Evolutionary conservation across 2,888 invertebrate genomes (phyloP), one percentile per base, ranked within the genome.

Genomic region (Coecobrya sp.): DNA sequence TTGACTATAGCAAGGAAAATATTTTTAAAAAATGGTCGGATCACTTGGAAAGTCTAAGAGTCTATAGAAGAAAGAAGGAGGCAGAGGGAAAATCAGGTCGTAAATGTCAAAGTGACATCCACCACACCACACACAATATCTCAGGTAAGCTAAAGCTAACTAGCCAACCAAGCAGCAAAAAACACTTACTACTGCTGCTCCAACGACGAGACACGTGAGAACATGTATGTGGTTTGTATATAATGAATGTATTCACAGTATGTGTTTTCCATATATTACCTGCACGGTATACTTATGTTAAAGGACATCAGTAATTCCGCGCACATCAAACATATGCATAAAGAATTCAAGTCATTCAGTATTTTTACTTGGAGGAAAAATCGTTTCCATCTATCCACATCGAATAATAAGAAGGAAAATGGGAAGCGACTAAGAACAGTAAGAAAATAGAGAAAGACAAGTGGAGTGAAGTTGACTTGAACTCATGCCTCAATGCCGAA

Each of bases 81-180:
- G 19, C 27, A 59, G 42, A 19, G 55, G 16, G 59, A 27, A 87
- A 87, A 79, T 87, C 62, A 81, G 88, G 81, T 81, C 88, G 65
- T 88, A 88, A 88, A 79, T 88, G 62, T 88, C 79, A 88, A 79
- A 62, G 65, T 88, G 27, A 88, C 79, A 62, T 88, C 62, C 22
- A 70, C 27, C 42, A 42, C 73, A 36, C 25, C 73, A 36, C 73
- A 30, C 22, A 25, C 45, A 36, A 1, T 22, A 22, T 27, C 70
- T 19, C 73, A 85, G 62, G 62, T 84, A 70, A 70, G n/a, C 16
- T n/a, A 55, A 55, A 55, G 4, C n/a, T 55, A 55, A 55, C 55
- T 55, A 19, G 55, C n/a, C 55, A 55, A 55, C 55, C 55, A 11
- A 55, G 55, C n/a, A 55, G 55, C 55, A n/a, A 55, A 55, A 10